phyloP scores from a whole-genome alignment of 2,888 invertebrate species.

The Gandaritis pyraliata region DNA sequence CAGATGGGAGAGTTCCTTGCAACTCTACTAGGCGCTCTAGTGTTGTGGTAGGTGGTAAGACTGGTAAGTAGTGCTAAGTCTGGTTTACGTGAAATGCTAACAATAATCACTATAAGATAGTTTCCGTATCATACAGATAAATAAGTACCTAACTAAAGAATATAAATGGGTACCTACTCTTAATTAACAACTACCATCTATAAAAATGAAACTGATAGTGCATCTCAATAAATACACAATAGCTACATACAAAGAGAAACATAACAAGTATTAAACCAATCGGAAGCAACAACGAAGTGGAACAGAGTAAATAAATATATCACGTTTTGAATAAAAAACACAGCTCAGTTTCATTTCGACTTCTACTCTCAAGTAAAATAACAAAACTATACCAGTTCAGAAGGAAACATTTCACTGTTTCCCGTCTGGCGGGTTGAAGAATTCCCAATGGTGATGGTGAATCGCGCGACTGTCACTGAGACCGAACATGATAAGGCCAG shows the following conservation, averaged over 20 bases:
- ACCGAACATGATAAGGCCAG: constrained; percentile 90
- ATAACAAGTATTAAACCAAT: too few species aligned
- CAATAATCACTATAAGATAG: not conserved
- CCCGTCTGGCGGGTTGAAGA: constrained; percentile 91
- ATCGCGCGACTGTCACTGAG: constrained; percentile 89
- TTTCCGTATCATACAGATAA: not conserved
- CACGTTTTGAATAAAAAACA: not conserved
- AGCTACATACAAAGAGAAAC: too few species aligned
- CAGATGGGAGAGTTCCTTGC: too few species aligned
- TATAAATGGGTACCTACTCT: too few species aligned
- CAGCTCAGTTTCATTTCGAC: not conserved
- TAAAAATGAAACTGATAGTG: too few species aligned
- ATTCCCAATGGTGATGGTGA: constrained; percentile 95
- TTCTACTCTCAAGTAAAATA: not conserved
- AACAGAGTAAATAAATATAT: not conserved
- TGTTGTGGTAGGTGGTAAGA: too few species aligned
- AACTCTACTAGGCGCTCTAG: too few species aligned
- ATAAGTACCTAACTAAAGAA: too few species aligned
- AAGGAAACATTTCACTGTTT: constrained; percentile 59
- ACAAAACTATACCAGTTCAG: not conserved
- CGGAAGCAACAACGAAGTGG: too few species aligned
- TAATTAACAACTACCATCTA: too few species aligned
- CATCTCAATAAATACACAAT: too few species aligned
- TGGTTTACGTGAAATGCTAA: constrained; percentile 58
- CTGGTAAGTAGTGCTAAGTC: constrained; percentile 55